Percentiles rank a stretch among this genome's conserved stretches.
Conservation (phyloP, 2,797 vertebrate genomes). For the Chelmon rostratus region DNA sequence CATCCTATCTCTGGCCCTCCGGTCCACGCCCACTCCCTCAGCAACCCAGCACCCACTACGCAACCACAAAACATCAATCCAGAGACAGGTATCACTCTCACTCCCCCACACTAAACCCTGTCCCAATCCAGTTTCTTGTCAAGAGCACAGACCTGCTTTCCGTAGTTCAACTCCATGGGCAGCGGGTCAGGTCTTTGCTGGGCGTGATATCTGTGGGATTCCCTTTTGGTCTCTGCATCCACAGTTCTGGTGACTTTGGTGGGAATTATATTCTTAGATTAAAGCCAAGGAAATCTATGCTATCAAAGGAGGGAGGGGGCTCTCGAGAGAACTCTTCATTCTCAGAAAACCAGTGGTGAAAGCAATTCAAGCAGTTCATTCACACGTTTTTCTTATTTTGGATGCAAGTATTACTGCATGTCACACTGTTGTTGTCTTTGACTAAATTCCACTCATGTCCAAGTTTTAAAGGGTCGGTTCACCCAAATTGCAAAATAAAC, state of each 20-base stretch:
- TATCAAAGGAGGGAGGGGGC: not conserved
- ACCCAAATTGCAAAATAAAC: slow-evolving; percentile 20
- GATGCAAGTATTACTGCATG: slow-evolving; percentile 4
- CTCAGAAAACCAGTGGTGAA: not conserved
- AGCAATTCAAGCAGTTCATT: not conserved
- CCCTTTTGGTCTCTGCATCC: slow-evolving; percentile 15
- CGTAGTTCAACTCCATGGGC: slow-evolving; percentile 23
- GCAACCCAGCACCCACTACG: slow-evolving; percentile 77
- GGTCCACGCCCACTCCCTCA: slow-evolving; percentile 77
- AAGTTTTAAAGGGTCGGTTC: slow-evolving; percentile 31
- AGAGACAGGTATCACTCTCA: slow-evolving; percentile 76
- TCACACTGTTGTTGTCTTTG: not conserved
- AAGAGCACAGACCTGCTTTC: slow-evolving; percentile 36
- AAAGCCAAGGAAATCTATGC: not conserved
- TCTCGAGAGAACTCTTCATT: slow-evolving; percentile 6
- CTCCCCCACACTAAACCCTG: not conserved
- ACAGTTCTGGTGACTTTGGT: slow-evolving; percentile 37
- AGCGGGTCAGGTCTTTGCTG: slow-evolving; percentile 34
- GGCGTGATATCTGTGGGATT: slow-evolving; percentile 42
- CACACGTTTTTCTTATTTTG: not conserved
- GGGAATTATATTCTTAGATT: not conserved
- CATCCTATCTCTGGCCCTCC: slow-evolving; percentile 78
- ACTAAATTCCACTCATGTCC: slow-evolving; percentile 6
- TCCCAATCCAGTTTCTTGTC: slow-evolving; percentile 21
- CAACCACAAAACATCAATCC: slow-evolving; percentile 75